phyloP scores from a whole-genome alignment of 2,888 invertebrate species.

The Agrotis exclamationis region DNA sequence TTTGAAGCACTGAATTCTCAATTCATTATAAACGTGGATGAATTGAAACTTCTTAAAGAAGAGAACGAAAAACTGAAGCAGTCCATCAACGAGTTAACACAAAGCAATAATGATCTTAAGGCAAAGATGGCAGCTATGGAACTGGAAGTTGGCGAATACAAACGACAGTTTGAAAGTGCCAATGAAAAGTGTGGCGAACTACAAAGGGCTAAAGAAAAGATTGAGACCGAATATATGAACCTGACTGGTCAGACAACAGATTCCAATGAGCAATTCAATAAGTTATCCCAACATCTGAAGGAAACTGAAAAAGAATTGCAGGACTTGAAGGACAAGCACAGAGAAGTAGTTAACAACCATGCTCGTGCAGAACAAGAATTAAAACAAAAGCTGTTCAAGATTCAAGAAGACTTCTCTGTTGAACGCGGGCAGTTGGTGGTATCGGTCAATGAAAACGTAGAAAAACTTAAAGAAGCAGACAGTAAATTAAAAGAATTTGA shows the following conservation, averaged over 20 bases:
- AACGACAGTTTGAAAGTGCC: slow-evolving; percentile 89
- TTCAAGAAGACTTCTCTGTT: slow-evolving; percentile 83
- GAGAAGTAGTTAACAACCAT: slow-evolving; percentile 84
- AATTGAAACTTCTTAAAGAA: slow-evolving; percentile 84
- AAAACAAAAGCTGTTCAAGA: slow-evolving; percentile 86
- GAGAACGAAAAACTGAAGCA: slow-evolving; percentile 85
- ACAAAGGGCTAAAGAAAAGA: slow-evolving; percentile 90
- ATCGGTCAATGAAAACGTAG: slow-evolving; percentile 80
- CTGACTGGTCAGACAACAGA: slow-evolving; percentile 91
- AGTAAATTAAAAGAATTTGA: slow-evolving; percentile 82
- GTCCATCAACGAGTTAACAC: slow-evolving; percentile 84
- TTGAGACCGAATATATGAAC: slow-evolving; percentile 91
- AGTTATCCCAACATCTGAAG: slow-evolving; percentile 90
- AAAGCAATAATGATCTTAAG: slow-evolving; percentile 81
- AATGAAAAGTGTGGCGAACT: slow-evolving; percentile 91
- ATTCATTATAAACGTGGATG: slow-evolving; percentile 84
- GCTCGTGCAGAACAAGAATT: slow-evolving; percentile 87
- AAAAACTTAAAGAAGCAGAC: slow-evolving; percentile 81
- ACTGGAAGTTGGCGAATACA: slow-evolving; percentile 90
- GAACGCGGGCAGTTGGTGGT: slow-evolving; percentile 82
- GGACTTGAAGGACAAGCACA: slow-evolving; percentile 86
- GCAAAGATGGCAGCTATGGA: slow-evolving; percentile 87
- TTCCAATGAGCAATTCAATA: slow-evolving; percentile 91
- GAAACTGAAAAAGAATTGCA: slow-evolving; percentile 91
- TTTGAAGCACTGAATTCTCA: slow-evolving; percentile 87